phyloP scores from a whole-genome alignment of 2,113 vertebrate species.

The Tonatia bakeri region DNA sequence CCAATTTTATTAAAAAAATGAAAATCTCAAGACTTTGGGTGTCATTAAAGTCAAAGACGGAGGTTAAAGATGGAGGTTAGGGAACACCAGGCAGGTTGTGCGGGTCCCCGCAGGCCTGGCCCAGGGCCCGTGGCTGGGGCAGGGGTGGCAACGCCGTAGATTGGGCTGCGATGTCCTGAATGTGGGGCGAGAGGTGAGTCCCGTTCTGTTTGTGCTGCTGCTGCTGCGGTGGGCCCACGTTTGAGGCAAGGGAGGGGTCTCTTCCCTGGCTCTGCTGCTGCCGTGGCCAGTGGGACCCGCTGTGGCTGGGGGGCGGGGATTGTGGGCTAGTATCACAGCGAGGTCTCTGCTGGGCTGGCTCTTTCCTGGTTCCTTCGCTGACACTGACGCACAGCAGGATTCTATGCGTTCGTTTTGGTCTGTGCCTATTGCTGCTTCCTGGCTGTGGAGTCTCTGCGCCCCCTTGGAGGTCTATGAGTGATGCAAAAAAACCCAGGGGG shows the following conservation, averaged over 20 bases:
- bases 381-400: background rate
- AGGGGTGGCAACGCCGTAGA: no score
- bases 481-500: background rate
- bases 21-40: background rate
- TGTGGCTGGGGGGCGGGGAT: background rate
- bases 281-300: fast-evolving
- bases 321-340: fast-evolving
- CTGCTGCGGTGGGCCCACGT: background rate
- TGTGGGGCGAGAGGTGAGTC: fast-evolving
- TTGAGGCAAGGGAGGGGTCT: background rate
- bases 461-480: no score
- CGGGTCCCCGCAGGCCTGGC: background rate
- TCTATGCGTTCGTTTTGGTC: background rate
- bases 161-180: fast-evolving
- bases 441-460: background rate
- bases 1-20: background rate
- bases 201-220: background rate
- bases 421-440: background rate
- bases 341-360: background rate
- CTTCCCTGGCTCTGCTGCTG: no score
- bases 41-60: background rate
- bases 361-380: background rate
- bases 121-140: no score
- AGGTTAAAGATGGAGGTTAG: background rate
- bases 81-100: background rate